phyloP scores from a whole-genome alignment of 2,113 vertebrate species.

The Etia nguti region DNA sequence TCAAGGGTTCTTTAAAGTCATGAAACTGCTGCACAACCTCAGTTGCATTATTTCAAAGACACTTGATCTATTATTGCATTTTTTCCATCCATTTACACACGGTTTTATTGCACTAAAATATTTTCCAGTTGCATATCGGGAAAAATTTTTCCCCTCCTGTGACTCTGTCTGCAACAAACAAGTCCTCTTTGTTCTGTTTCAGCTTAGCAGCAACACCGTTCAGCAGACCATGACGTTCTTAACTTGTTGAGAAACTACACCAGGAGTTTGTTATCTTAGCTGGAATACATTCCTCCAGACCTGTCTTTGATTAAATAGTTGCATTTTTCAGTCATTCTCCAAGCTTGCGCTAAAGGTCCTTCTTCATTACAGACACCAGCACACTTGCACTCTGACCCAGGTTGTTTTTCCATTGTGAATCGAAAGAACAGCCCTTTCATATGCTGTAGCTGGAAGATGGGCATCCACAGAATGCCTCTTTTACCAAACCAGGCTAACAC shows the following conservation, averaged over 20 bases:
- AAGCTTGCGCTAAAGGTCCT: neutral
- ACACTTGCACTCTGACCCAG: neutral
- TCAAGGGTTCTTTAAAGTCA: neutral
- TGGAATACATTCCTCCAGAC: neutral
- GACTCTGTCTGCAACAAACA: neutral
- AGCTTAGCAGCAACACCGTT: neutral
- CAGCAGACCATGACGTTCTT: neutral
- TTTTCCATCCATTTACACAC: neutral
- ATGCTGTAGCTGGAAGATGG: neutral
- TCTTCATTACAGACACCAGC: neutral
- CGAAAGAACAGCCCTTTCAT: neutral
- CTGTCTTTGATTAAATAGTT: neutral
- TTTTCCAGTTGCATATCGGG: neutral
- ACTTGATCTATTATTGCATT: neutral
- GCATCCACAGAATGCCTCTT: neutral
- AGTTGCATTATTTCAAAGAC: neutral
- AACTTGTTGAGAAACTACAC: neutral
- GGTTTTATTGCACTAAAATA: neutral
- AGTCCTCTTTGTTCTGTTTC: neutral
- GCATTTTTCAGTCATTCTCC: neutral
- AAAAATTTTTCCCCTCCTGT: neutral
- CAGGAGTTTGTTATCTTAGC: neutral
- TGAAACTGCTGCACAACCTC: neutral
- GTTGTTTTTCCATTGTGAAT: neutral
- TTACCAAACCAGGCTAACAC: neutral